Percentiles rank a stretch among this genome's conserved stretches.
phyloP scores from a whole-genome alignment of 1,140 invertebrate genomes.

The Lysiphlebus fabarum region DNA sequence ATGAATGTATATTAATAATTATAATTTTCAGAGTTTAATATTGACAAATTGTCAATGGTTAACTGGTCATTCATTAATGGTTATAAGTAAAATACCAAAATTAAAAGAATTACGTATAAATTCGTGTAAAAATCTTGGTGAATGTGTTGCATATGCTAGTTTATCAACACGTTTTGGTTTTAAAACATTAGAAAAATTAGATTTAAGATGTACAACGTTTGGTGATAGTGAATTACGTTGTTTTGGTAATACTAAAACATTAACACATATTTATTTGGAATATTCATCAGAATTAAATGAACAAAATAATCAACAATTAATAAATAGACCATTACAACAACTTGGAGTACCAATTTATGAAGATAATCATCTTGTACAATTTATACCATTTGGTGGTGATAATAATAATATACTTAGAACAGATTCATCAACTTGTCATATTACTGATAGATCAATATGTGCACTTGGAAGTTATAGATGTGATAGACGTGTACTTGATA shows the following conservation, averaged over 20 bases:
- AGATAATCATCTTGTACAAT: constrained; percentile 33
- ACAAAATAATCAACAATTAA: constrained; percentile 26
- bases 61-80: constrained; percentile 65
- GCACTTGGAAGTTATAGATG: constrained; percentile 37
- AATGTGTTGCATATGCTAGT: constrained; percentile 72
- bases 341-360: constrained; percentile 32
- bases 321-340: constrained; percentile 29
- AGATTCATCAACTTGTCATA: constrained; percentile 30
- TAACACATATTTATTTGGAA: constrained; percentile 64
- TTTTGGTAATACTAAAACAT: constrained; percentile 60
- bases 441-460: constrained; percentile 48
- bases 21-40: constrained; percentile 58
- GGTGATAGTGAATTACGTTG: constrained; percentile 68
- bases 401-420: constrained; percentile 20
- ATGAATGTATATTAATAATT: background rate
- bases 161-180: constrained; percentile 72
- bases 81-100: constrained; percentile 65
- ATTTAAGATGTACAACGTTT: constrained; percentile 64
- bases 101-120: constrained; percentile 61
- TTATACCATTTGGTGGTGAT: constrained; percentile 25
- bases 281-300: constrained; percentile 42
- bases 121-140: constrained; percentile 62
- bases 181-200: constrained; percentile 61
- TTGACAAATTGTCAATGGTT: constrained; percentile 70
- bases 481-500: constrained; percentile 35